Conservation (phyloP, 2,888 invertebrate species). For the Tetramorium bicarinatum region DNA sequence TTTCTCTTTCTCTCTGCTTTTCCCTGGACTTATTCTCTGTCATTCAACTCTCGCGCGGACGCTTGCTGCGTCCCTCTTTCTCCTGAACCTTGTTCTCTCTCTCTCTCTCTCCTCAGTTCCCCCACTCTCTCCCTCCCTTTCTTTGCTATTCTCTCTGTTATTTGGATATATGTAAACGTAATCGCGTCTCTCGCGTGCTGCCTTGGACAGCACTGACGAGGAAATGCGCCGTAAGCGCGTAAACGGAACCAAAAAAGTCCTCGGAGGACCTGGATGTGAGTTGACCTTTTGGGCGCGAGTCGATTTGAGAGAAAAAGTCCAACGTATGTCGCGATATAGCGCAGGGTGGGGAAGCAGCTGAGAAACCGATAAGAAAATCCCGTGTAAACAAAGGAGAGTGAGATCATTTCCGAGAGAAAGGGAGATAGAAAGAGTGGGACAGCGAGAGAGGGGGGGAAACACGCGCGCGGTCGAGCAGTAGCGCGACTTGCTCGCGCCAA, state of each 20-base stretch:
- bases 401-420: slow-evolving; percentile 42
- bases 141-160: background rate
- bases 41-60: slow-evolving; percentile 35
- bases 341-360: slow-evolving; percentile 22
- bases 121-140: background rate
- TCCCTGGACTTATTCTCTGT: slow-evolving; percentile 16
- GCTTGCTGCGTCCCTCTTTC: slow-evolving; percentile 4
- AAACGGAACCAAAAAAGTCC: slow-evolving; percentile 28
- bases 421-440: slow-evolving; percentile 11
- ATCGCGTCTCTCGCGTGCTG: slow-evolving; percentile 7
- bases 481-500: slow-evolving; percentile 31
- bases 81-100: background rate
- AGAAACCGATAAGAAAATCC: slow-evolving; percentile 62
- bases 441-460: slow-evolving; percentile 6
- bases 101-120: background rate
- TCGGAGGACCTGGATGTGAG: background rate
- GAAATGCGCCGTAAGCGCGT: slow-evolving; percentile 12
- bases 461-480: slow-evolving; percentile 24
- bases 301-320: background rate
- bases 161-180: slow-evolving; percentile 26
- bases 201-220: background rate
- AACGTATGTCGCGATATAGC: slow-evolving; percentile 7
- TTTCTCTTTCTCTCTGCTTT: slow-evolving; percentile 30
- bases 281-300: slow-evolving; percentile 37
- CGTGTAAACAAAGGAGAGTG: slow-evolving; percentile 67